phyloP scores from a whole-genome alignment of 2,113 vertebrate genomes.

The Oryzias celebensis region DNA sequence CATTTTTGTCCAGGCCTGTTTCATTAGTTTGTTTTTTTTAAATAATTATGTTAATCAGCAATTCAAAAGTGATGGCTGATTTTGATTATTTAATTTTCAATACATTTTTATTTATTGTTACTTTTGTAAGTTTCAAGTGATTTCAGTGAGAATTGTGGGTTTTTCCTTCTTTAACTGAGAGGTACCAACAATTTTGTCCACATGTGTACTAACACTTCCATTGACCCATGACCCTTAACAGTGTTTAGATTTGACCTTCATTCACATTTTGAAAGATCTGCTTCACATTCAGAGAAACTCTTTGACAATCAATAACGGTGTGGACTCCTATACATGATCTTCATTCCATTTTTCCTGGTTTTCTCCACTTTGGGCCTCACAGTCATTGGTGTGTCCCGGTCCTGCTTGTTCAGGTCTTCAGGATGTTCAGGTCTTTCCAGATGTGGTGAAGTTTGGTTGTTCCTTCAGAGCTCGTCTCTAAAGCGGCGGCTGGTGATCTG shows the following conservation, averaged over 20 bases:
- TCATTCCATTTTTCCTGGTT: neutral
- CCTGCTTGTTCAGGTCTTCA: constrained; percentile 5
- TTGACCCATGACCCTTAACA: neutral
- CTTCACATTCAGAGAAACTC: neutral
- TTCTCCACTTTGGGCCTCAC: neutral
- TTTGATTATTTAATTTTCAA: too few relatives aligned
- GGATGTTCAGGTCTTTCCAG: constrained; percentile 3
- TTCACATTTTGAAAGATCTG: neutral
- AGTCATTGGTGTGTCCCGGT: neutral
- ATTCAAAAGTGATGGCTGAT: too few relatives aligned
- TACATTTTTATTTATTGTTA: too few relatives aligned
- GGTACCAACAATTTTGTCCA: too few relatives aligned
- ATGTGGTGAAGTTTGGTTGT: neutral
- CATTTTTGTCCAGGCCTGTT: too few relatives aligned
- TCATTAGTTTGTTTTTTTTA: too few relatives aligned
- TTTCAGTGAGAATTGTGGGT: too few relatives aligned
- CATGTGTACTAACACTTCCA: too few relatives aligned
- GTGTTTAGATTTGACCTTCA: neutral
- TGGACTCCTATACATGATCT: neutral
- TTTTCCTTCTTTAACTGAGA: too few relatives aligned
- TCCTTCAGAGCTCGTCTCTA: constrained; percentile 1
- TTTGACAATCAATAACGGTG: constrained; percentile 1
- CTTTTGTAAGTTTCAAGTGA: too few relatives aligned
- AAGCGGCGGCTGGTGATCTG: neutral
- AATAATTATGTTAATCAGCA: too few relatives aligned